These are phyloP conservation scores for Drosophila pegasa DNA, from an alignment of 2,888 invertebrate genomes.

Conservation along the genomic window DNA sequence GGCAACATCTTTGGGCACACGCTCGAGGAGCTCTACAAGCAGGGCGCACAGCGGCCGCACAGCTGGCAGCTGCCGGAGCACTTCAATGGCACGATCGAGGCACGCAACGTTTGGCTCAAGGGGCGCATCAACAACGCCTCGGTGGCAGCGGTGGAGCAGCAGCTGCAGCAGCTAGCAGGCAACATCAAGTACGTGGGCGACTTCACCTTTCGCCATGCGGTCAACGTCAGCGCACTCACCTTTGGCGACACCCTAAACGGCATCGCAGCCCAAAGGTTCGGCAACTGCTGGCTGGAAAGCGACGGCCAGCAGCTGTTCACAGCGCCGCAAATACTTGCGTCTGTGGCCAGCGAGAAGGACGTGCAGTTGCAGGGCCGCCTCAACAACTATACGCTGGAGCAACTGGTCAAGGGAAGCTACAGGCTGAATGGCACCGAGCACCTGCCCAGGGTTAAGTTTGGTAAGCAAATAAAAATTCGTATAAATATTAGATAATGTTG, in stretches of 20 bases:
- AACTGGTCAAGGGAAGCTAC: slow-evolving; percentile 85
- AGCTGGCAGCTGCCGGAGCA: slow-evolving; percentile 60
- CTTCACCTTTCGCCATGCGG: slow-evolving; percentile 73
- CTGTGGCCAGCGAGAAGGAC: slow-evolving; percentile 55
- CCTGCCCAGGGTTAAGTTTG: slow-evolving; percentile 85
- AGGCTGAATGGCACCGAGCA: slow-evolving; percentile 85
- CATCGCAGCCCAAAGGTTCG: slow-evolving; percentile 83
- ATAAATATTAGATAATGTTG: too few relatives aligned
- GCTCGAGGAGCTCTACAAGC: slow-evolving; percentile 58
- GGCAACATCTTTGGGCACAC: slow-evolving; percentile 65
- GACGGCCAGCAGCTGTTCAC: slow-evolving; percentile 81
- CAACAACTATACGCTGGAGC: slow-evolving; percentile 85
- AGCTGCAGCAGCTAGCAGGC: slow-evolving; percentile 73
- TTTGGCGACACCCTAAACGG: slow-evolving; percentile 85
- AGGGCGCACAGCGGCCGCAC: slow-evolving; percentile 49
- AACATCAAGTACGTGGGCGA: slow-evolving; percentile 82
- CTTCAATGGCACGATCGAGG: slow-evolving; percentile 79
- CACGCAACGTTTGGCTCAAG: slow-evolving; percentile 83
- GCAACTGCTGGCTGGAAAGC: slow-evolving; percentile 83
- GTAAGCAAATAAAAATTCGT: slow-evolving; percentile 59
- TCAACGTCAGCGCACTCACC: slow-evolving; percentile 83
- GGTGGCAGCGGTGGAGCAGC: slow-evolving; percentile 70
- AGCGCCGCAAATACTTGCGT: slow-evolving; percentile 74
- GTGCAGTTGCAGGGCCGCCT: slow-evolving; percentile 79
- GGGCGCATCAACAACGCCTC: slow-evolving; percentile 71